Base-by-base conservation (phyloP, 2,888 invertebrate genomes). In the Amblyjoppa fuscipennis region DNA sequence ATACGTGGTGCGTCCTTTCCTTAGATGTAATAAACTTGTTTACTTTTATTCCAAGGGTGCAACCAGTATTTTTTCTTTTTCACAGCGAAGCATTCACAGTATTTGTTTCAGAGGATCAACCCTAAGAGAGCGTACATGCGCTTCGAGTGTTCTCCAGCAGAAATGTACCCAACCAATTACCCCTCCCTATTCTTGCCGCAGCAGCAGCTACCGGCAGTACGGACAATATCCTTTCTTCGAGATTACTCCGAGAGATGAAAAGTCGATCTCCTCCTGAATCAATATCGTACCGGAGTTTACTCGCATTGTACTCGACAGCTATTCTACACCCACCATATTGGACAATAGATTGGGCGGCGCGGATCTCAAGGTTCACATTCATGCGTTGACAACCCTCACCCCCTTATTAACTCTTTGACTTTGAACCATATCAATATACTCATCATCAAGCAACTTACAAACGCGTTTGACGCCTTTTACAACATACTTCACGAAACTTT, bases 211-310 rank as follows among this genome's bases (percentile, higher is more conserved):
- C 85, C 73, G 80, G 51, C 85, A 70, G 83, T 80, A 68, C 80
- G 74, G 64, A 86, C 85, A 86, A 86, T 86, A 81, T 69, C 80
- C 83, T 83, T 86, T 83, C 83, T 86, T 86, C 80, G 85, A 83
- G 85, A 86, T 81, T 86, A 86, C 85, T 86, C 83, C 13, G 73
- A 49, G 80, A 76, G 85, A 86, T 86, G 85, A 83, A 75, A 86
- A 86, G 85, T 86, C 85, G 77, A 86, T 83, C 80, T 81, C 59
- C 61, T 83, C 85, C 80, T 83, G 85, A 85, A 85, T 85, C 85
- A 83, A 85, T 85, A 85, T 83, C 77, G 83, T 68, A 68, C 79
- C 45, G 71, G 71, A 76, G 85, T 71, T 66, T 71, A 80, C 83
- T 82, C 85, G 71, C 83, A 83, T 85, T 85, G 82, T 85, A 69